phyloP scores from a whole-genome alignment of 2,888 invertebrate species.

The Abrostola triplasia region DNA sequence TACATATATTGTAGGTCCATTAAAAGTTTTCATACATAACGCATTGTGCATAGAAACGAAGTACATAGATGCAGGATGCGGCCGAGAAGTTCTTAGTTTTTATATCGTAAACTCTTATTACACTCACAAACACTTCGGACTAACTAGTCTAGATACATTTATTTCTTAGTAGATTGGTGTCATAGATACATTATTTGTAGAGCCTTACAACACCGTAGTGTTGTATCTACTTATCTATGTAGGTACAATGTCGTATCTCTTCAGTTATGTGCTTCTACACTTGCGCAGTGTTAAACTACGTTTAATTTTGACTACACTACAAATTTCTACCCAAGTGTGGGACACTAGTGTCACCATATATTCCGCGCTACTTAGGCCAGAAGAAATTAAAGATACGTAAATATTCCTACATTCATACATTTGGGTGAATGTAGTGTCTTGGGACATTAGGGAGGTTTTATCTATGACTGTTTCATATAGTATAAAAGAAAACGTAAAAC shows the following conservation, averaged over 20 bases:
- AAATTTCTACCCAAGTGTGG: constrained; percentile 36
- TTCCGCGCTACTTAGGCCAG: constrained; percentile 19
- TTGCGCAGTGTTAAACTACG: constrained; percentile 31
- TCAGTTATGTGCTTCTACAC: constrained; percentile 7
- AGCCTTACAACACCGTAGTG: neutral
- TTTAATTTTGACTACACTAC: constrained; percentile 45
- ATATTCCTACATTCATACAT: constrained; percentile 25
- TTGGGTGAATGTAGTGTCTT: constrained; percentile 18
- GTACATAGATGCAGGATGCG: too few relatives aligned
- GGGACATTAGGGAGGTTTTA: constrained; percentile 12
- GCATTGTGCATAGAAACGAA: too few relatives aligned
- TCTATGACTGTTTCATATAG: constrained; percentile 1
- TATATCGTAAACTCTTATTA: too few relatives aligned
- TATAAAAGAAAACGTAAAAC: too few relatives aligned
- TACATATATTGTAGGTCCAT: too few relatives aligned
- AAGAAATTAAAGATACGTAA: constrained; percentile 43
- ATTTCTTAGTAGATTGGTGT: constrained; percentile 11
- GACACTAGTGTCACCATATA: constrained; percentile 34
- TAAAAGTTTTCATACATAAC: too few relatives aligned
- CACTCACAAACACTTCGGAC: too few relatives aligned
- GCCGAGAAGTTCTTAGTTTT: too few relatives aligned
- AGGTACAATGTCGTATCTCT: constrained; percentile 13
- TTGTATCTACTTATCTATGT: constrained; percentile 1
- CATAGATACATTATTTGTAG: constrained; percentile 25
- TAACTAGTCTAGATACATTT: too few relatives aligned